Percentiles rank a stretch among this genome's conserved stretches.
phyloP scores from a whole-genome alignment of 2,113 vertebrate genomes.

The Myotis davidii region DNA sequence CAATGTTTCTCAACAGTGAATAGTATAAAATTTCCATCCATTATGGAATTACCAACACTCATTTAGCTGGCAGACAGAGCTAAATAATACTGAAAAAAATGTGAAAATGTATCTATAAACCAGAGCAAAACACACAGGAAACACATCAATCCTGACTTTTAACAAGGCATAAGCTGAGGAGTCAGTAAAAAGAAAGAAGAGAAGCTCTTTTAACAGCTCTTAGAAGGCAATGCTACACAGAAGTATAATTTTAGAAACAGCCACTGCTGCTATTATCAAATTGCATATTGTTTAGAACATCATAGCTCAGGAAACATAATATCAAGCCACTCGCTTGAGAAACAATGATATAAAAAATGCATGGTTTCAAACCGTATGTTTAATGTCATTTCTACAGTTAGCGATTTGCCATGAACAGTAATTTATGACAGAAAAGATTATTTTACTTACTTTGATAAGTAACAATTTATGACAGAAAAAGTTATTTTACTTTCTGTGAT shows the following conservation, averaged over 20 bases:
- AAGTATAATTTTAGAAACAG: slow-evolving; percentile 11
- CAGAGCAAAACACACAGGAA: neutral
- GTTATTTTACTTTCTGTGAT: neutral
- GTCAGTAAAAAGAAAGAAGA: neutral
- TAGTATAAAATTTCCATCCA: neutral
- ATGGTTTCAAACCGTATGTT: neutral
- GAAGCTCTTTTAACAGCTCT: neutral
- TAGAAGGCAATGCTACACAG: neutral
- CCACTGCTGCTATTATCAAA: slow-evolving; percentile 31
- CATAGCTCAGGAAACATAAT: neutral
- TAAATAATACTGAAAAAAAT: neutral
- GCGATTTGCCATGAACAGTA: neutral
- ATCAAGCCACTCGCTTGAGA: neutral
- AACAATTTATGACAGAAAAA: neutral
- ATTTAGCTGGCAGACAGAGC: neutral
- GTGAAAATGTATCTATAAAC: neutral
- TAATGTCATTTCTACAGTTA: neutral
- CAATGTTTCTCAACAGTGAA: neutral
- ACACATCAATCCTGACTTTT: neutral
- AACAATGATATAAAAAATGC: slow-evolving; percentile 4
- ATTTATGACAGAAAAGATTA: neutral
- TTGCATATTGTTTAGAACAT: slow-evolving; percentile 10
- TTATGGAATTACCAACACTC: neutral
- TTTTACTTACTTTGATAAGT: neutral
- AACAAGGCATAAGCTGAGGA: neutral